Base-by-base conservation (phyloP, 1,140 invertebrate species). In the Araneus ventricosus region DNA sequence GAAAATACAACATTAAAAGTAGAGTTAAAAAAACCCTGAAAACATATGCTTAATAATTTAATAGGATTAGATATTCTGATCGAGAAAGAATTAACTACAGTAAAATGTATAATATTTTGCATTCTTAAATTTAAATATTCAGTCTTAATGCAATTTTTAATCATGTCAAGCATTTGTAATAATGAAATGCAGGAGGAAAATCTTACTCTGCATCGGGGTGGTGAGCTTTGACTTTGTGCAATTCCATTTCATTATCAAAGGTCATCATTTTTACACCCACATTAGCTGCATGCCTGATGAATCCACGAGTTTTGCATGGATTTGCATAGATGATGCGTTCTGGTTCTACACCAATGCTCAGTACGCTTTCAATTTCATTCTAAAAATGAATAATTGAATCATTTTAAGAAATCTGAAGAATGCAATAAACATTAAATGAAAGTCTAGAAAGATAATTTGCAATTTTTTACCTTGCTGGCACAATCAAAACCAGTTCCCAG, bases 261-360 rank as follows among this genome's bases (percentile, higher is more conserved):
- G 99, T 99, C 97, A 99, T 99, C 41, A 97, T 96, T 94, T 97
- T 96, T 37, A 99, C 97, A 7, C 97, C 97, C 10, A 97, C 96
- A 59, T 97, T 96, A 20, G 96, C 96, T 82, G 99, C 98, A 96
- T 98, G 97, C 82, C 97, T 97, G 94, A 99, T 97, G 95, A 99
- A 99, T 34, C 98, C 98, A n/a, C 97, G 96, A 92, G 98, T 98
- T 95, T 99, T 99, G 94, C 98, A 98, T 1, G 99, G 99, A 96
- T 99, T 99, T 63, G 99, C 99, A 96, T 99, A 99, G 94, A 99
- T 99, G 93, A 99, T 99, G 94, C 97, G 97, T 7, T 96, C 96
- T 0, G 98, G 96, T 52, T 96, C 95, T 0, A 99, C 98, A 39
- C 98, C 98, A 52, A 98, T 95, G 22, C 96, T 96, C 41, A 99